These are phyloP conservation scores for Pogonocherus hispidulus DNA, from an alignment of 2,888 invertebrate species.

Conservation along the genomic window DNA sequence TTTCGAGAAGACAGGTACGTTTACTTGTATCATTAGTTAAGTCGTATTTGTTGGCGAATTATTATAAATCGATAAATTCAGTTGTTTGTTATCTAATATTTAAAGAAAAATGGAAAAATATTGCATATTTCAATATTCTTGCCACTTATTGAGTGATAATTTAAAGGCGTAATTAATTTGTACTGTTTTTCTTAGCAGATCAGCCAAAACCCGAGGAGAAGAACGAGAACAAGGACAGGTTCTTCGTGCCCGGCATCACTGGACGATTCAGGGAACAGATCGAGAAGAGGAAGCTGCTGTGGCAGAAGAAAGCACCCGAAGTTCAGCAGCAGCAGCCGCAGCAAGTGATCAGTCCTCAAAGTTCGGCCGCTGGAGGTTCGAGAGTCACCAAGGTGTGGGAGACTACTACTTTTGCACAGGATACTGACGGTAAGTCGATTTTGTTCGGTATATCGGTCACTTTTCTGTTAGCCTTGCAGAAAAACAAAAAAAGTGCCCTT, in stretches of 20 bases:
- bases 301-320: slow-evolving; percentile 79
- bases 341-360: slow-evolving; percentile 47
- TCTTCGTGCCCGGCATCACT: slow-evolving; percentile 66
- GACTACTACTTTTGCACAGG: slow-evolving; percentile 89
- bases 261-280: slow-evolving; percentile 90
- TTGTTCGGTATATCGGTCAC: background rate
- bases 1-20: slow-evolving; percentile 68
- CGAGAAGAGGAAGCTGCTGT: slow-evolving; percentile 91
- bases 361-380: slow-evolving; percentile 52
- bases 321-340: slow-evolving; percentile 38
- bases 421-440: slow-evolving; percentile 80
- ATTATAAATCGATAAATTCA: too few species aligned
- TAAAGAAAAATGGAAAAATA: too few species aligned
- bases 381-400: slow-evolving; percentile 75
- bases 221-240: slow-evolving; percentile 68
- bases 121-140: too few species aligned
- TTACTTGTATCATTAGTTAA: background rate
- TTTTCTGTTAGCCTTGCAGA: too few species aligned
- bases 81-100: too few species aligned
- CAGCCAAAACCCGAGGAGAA: slow-evolving; percentile 70
- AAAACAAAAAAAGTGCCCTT: too few species aligned
- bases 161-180: too few species aligned
- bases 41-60: background rate
- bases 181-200: slow-evolving; percentile 4
- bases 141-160: too few species aligned